phyloP scores from a whole-genome alignment of 1,140 invertebrate species.

The Caenorhabditis remanei region DNA sequence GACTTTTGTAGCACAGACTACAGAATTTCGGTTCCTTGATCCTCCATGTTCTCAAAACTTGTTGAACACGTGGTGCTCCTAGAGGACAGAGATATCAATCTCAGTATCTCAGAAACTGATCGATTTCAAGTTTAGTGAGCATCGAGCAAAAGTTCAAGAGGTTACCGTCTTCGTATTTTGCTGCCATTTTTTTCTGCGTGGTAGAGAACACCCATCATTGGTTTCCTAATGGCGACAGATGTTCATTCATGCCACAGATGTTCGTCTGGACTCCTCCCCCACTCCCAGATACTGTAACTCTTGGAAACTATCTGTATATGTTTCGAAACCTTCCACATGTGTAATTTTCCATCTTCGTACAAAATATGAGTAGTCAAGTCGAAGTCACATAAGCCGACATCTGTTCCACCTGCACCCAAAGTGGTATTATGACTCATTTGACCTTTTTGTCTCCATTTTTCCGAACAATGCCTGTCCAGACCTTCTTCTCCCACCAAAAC shows the following conservation, averaged over 20 bases:
- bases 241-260: no score
- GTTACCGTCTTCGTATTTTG: background rate
- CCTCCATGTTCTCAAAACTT: background rate
- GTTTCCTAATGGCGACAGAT: no score
- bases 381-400: background rate
- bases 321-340: no score
- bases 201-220: no score
- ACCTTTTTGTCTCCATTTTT: background rate
- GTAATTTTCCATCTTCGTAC: no score
- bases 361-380: no score
- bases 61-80: slow-evolving; percentile 2
- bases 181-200: no score
- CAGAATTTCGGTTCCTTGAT: background rate
- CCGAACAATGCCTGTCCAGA: slow-evolving; percentile 45
- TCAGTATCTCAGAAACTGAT: slow-evolving; percentile 18
- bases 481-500: background rate
- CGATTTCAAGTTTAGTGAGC: slow-evolving; percentile 28
- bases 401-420: slow-evolving; percentile 31
- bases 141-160: slow-evolving; percentile 42
- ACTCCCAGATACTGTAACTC: background rate
- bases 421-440: slow-evolving; percentile 42
- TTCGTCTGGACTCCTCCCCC: no score
- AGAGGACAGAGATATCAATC: slow-evolving; percentile 43
- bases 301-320: no score
- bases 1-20: no score